These are phyloP conservation scores for Agrochola circellaris DNA, from an alignment of 2,888 invertebrate species.

Conservation along the genomic window DNA sequence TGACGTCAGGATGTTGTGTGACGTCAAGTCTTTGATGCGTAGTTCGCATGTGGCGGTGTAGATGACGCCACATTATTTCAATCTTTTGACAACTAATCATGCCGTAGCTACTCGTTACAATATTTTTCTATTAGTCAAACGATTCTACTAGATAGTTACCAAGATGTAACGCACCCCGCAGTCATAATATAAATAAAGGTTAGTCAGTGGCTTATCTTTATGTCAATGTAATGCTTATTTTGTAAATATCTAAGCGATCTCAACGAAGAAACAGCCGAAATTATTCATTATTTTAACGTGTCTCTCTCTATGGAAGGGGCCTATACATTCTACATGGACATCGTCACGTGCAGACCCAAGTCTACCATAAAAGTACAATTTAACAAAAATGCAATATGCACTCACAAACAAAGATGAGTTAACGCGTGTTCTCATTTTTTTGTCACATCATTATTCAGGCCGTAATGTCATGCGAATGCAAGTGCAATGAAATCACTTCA, in stretches of 20 bases:
- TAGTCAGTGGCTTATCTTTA: not conserved
- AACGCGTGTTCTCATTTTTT: slow-evolving; percentile 79
- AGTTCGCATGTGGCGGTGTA: too few relatives aligned
- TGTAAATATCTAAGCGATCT: not conserved
- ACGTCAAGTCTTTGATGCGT: too few relatives aligned
- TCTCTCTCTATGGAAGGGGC: fast-evolving
- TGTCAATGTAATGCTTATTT: not conserved
- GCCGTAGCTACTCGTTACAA: too few relatives aligned
- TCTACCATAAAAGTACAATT: slow-evolving; percentile 58
- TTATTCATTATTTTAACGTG: not conserved
- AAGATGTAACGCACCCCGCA: not conserved
- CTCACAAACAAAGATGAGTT: slow-evolving; percentile 67
- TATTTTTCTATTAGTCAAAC: not conserved
- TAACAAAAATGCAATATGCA: slow-evolving; percentile 64
- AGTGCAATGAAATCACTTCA: slow-evolving; percentile 81
- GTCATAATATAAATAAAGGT: not conserved
- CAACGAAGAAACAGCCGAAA: not conserved
- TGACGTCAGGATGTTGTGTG: too few relatives aligned
- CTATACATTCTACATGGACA: not conserved
- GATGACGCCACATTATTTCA: too few relatives aligned
- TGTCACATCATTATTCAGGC: slow-evolving; percentile 75
- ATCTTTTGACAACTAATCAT: not conserved
- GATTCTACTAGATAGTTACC: not conserved
- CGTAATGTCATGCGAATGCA: slow-evolving; percentile 75
- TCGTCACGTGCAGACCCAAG: slow-evolving; percentile 17